Evolutionary conservation across 2,888 invertebrate genomes (phyloP).

Genomic region (Andrena flavipes): DNA sequence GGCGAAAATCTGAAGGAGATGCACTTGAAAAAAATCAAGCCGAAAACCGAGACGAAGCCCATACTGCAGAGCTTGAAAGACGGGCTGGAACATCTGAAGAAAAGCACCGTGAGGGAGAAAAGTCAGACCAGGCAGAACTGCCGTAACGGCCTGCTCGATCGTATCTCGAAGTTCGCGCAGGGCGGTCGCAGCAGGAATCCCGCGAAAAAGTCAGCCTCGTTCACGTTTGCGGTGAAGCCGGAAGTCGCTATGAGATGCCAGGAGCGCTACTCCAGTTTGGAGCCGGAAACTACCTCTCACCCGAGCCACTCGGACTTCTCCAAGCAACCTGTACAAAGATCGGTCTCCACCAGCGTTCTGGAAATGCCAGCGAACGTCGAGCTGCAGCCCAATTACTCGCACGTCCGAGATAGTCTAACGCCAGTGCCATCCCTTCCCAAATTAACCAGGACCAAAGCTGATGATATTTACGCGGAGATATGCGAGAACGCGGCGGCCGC

Average conservation of each 20-base stretch:
- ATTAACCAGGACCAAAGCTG: constrained; percentile 73
- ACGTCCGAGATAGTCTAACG: constrained; percentile 81
- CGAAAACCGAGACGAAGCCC: constrained; percentile 81
- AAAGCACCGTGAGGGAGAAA: constrained; percentile 75
- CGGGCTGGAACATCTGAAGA: constrained; percentile 81
- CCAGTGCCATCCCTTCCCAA: constrained; percentile 76
- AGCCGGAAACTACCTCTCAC: constrained; percentile 79
- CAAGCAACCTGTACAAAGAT: constrained; percentile 82
- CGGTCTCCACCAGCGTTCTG: constrained; percentile 82
- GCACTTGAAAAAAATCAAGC: constrained; percentile 82
- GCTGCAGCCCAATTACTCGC: constrained; percentile 81
- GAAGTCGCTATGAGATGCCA: constrained; percentile 81
- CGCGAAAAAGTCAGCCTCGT: constrained; percentile 84
- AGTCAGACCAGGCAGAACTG: constrained; percentile 73
- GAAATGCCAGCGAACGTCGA: constrained; percentile 80
- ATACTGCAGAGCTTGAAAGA: constrained; percentile 81
- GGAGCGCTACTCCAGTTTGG: constrained; percentile 82
- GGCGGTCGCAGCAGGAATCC: constrained; percentile 80
- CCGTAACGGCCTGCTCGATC: constrained; percentile 80
- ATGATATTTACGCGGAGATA: constrained; percentile 83
- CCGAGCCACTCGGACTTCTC: constrained; percentile 69
- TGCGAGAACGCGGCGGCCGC: constrained; percentile 77
- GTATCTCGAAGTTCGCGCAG: constrained; percentile 81
- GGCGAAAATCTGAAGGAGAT: constrained; percentile 80
- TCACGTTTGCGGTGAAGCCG: constrained; percentile 83